These are phyloP conservation scores for Cyprinodon variegatus DNA, from an alignment of 2,113 vertebrate genomes.

Conservation along the genomic window DNA sequence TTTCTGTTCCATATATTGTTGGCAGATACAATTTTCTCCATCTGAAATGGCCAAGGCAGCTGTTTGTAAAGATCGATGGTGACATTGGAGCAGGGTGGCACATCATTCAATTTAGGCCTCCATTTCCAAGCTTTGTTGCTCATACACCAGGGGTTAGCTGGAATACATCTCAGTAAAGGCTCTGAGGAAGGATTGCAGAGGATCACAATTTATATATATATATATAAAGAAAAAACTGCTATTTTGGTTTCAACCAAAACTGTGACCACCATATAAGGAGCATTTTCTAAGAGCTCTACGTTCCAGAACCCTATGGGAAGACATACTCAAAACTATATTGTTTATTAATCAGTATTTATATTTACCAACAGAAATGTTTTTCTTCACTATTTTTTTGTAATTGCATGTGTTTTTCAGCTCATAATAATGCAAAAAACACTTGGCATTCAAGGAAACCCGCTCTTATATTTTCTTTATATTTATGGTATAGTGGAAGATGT, in stretches of 20 bases:
- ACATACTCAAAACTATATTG: no score
- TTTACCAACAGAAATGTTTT: background rate
- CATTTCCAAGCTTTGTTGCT: background rate
- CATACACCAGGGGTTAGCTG: background rate
- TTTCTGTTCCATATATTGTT: background rate
- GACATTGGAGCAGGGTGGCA: background rate
- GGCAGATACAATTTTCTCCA: background rate
- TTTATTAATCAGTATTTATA: no score
- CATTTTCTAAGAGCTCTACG: background rate
- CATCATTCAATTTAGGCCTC: constrained; percentile 12
- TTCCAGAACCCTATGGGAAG: background rate
- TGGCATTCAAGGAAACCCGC: no score
- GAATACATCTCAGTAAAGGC: background rate
- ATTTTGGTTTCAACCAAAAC: background rate
- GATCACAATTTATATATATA: background rate
- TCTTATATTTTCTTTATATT: no score
- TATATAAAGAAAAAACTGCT: background rate
- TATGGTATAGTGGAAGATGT: no score
- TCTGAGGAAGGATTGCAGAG: background rate
- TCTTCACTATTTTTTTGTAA: background rate
- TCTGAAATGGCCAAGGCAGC: background rate
- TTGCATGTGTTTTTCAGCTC: background rate
- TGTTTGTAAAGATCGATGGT: constrained; percentile 16
- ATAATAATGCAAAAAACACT: no score
- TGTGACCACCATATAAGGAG: background rate